Evolutionary conservation across 1,140 invertebrate species (phyloP).

Genomic region (Drosophila pandora): DNA sequence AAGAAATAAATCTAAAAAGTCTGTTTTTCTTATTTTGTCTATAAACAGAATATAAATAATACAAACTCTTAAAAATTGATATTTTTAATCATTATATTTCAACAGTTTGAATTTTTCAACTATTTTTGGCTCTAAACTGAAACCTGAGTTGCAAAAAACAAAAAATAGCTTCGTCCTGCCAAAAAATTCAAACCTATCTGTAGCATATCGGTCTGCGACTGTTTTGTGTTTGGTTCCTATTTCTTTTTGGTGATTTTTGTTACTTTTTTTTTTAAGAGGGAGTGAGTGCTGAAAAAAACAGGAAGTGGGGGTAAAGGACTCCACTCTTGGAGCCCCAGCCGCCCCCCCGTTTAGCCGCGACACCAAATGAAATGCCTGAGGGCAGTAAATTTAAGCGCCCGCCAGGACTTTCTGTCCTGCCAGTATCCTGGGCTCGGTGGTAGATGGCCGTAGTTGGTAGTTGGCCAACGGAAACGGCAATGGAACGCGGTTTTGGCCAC

Average conservation of each 20-base stretch:
- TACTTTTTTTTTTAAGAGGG: not conserved
- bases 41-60: too few species aligned
- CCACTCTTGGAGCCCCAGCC: not conserved
- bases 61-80: too few species aligned
- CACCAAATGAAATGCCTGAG: constrained; percentile 75
- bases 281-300: not conserved
- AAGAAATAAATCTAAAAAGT: too few species aligned
- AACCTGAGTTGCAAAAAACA: not conserved
- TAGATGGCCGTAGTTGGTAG: constrained; percentile 9
- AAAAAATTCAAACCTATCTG: constrained; percentile 15
- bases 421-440: not conserved
- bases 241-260: constrained; percentile 12
- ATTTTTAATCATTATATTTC: not conserved
- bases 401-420: constrained; percentile 36
- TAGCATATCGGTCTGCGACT: constrained; percentile 6
- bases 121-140: not conserved
- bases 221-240: constrained; percentile 4
- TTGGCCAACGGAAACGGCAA: constrained; percentile 35
- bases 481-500: constrained; percentile 52
- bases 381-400: constrained; percentile 75
- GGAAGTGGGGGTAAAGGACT: not conserved
- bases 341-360: constrained; percentile 30
- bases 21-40: too few species aligned
- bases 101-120: not conserved
- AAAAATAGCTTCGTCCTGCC: not conserved